These are phyloP conservation scores for Camarhynchus parvulus DNA, from an alignment of 2,113 vertebrate genomes.

Conservation along the genomic window DNA sequence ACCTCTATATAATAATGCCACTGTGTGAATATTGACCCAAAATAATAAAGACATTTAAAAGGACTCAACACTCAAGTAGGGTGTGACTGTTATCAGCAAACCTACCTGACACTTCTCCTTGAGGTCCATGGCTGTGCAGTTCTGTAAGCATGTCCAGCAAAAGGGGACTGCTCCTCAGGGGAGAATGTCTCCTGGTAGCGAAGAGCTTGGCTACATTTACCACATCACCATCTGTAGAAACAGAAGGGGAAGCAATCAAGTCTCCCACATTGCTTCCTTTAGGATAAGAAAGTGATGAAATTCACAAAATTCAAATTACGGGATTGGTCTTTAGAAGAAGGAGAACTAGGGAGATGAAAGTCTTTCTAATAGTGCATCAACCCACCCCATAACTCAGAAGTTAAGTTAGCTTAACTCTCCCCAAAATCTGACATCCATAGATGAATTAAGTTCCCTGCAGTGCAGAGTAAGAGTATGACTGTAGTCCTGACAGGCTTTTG, in stretches of 20 bases:
- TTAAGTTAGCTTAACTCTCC: background rate
- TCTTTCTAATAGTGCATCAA: background rate
- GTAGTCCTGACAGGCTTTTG: slow-evolving; percentile 13
- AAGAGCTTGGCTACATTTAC: slow-evolving; percentile 27
- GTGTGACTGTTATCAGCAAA: background rate
- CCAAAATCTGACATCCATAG: background rate
- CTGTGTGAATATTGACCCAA: background rate
- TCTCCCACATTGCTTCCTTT: background rate
- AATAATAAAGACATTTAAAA: background rate
- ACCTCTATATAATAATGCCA: background rate
- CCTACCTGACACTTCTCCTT: slow-evolving; percentile 89
- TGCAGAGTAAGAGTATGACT: background rate
- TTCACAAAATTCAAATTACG: background rate
- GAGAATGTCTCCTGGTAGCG: slow-evolving; percentile 42
- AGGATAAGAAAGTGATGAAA: background rate
- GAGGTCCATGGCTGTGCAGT: slow-evolving; percentile 82
- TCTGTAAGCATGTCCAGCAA: slow-evolving; percentile 84
- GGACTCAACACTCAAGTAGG: background rate
- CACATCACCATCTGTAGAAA: slow-evolving; percentile 61
- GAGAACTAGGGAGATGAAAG: background rate
- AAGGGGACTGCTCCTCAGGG: slow-evolving; percentile 31
- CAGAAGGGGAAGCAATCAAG: slow-evolving; percentile 27
- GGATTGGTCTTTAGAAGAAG: background rate
- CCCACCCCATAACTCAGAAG: background rate
- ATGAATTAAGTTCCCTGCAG: background rate